A percentile compares a stretch with the other conserved stretches of the same genome.
These are phyloP conservation scores for Globodera ellingtonae DNA, from an alignment of 1,140 invertebrate species.

Conservation along the genomic window DNA sequence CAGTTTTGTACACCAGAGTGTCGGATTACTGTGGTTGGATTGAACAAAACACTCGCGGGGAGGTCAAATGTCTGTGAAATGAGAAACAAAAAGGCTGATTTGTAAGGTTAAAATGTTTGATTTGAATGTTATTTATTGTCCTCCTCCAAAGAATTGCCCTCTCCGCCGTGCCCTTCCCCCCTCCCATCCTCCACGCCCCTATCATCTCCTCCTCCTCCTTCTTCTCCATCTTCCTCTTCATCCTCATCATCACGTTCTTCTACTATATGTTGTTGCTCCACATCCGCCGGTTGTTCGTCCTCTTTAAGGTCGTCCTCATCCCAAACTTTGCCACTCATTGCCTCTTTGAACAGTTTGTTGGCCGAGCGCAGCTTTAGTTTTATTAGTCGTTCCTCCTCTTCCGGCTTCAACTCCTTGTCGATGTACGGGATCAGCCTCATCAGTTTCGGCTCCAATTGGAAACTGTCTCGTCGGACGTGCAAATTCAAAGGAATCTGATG, in stretches of 20 bases:
- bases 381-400: background rate
- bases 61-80: background rate
- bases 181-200: background rate
- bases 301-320: background rate
- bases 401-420: conserved; percentile 16
- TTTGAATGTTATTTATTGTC: no score
- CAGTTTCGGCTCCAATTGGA: conserved; percentile 16
- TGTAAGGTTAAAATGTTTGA: no score
- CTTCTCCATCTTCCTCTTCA: background rate
- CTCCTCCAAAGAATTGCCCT: background rate
- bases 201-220: background rate
- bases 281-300: background rate
- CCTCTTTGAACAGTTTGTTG: background rate
- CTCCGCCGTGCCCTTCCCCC: no score
- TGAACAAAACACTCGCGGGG: background rate
- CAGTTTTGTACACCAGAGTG: background rate
- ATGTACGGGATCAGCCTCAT: conserved; percentile 22
- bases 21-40: background rate
- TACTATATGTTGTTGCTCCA: background rate
- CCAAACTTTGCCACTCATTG: background rate
- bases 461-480: conserved; percentile 16
- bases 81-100: no score
- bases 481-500: conserved; percentile 4
- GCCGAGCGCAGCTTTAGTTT: background rate
- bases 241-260: background rate